Conservation (phyloP, 2,113 vertebrate genomes). For the Naja naja region DNA sequence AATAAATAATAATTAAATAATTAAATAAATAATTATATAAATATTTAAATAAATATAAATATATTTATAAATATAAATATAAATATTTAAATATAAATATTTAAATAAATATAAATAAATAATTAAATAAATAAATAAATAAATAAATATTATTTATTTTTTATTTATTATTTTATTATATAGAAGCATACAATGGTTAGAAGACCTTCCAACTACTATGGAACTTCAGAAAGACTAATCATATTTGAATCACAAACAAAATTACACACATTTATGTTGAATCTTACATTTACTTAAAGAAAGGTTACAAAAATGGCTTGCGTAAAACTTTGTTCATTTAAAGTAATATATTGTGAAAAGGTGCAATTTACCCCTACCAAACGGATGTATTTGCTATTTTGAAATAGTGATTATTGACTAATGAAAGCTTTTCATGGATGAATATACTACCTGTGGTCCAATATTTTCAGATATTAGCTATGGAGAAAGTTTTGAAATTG, state of each 20-base stretch:
- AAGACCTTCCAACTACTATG: neutral
- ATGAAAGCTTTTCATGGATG: neutral
- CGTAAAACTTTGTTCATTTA: neutral
- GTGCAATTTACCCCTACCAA: neutral
- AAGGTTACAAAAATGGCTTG: neutral
- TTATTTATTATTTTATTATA: too few relatives aligned
- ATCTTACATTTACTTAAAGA: neutral
- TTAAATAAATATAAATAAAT: too few relatives aligned
- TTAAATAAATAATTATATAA: too few relatives aligned
- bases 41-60: too few relatives aligned
- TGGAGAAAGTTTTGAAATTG: neutral
- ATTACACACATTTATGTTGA: neutral
- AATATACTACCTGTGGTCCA: neutral
- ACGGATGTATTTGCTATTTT: neutral
- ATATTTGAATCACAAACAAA: neutral
- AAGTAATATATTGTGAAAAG: neutral
- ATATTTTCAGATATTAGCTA: neutral
- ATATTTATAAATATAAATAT: too few relatives aligned
- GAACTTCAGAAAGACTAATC: neutral
- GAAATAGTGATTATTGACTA: neutral
- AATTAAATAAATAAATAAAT: too few relatives aligned
- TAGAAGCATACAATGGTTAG: neutral
- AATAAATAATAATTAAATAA: too few relatives aligned
- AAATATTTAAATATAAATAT: too few relatives aligned
- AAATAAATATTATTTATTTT: too few relatives aligned